Conservation (phyloP, 2,888 invertebrate genomes). For the Pristionchus maxplancki region DNA sequence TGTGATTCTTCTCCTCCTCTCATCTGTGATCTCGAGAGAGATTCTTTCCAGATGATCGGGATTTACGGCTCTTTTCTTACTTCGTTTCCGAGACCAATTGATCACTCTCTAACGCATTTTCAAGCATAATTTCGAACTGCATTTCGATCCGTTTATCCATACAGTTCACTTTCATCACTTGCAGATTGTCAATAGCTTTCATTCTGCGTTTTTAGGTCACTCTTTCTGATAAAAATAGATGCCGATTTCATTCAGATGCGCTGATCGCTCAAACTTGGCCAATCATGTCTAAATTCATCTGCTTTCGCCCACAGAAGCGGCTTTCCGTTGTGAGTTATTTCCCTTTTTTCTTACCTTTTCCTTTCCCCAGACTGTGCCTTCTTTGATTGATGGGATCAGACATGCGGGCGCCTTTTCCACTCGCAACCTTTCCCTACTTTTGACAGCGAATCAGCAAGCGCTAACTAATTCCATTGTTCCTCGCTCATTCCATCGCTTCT, state of each 20-base stretch:
- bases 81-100: not conserved
- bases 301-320: constrained; percentile 23
- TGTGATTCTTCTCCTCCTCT: constrained; percentile 1
- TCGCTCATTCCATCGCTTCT: not conserved
- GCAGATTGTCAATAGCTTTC: no score
- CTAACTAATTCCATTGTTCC: constrained; percentile 21
- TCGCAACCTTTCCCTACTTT: not conserved
- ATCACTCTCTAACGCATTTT: not conserved
- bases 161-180: no score
- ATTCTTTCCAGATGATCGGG: constrained; percentile 35
- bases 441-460: not conserved
- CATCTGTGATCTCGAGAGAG: constrained; percentile 14
- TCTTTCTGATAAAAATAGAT: not conserved
- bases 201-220: not conserved
- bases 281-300: constrained; percentile 27
- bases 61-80: not conserved
- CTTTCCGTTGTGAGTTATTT: constrained; percentile 44
- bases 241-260: not conserved
- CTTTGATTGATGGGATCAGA: constrained; percentile 39
- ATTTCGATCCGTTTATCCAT: not conserved
- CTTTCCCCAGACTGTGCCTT: not conserved
- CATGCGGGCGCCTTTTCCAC: not conserved
- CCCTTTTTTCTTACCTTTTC: not conserved
- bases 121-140: not conserved
- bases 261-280: not conserved